Conservation (phyloP, 2,888 invertebrate species). For the Nomada ferruginata region DNA sequence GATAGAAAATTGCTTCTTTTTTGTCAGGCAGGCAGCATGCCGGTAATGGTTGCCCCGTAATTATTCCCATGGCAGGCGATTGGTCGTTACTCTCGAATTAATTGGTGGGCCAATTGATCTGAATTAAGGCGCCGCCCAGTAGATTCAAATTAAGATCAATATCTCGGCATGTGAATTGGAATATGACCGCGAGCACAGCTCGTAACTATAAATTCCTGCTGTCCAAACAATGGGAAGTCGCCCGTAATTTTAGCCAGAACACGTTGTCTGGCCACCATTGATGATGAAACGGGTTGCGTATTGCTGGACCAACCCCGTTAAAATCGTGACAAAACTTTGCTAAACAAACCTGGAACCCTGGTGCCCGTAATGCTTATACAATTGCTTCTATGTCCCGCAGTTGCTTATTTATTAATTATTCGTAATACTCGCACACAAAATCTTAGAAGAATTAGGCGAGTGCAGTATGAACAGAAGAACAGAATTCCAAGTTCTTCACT, state of each 20-base stretch:
- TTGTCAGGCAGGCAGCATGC: not conserved
- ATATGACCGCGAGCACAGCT: constrained; percentile 65
- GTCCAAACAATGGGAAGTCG: constrained; percentile 69
- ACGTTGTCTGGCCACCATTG: constrained; percentile 37
- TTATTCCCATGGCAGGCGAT: constrained; percentile 62
- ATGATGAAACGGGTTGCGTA: constrained; percentile 45
- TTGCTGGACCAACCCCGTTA: constrained; percentile 8
- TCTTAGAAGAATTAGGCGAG: no score
- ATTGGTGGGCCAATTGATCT: constrained; percentile 70
- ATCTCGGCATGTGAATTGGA: constrained; percentile 71
- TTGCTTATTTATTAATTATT: not conserved
- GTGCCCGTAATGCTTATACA: not conserved
- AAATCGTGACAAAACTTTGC: constrained; percentile 6
- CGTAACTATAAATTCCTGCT: constrained; percentile 71
- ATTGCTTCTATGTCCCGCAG: not conserved
- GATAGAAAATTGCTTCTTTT: constrained; percentile 36
- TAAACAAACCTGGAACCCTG: constrained; percentile 27
- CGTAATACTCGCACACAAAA: no score
- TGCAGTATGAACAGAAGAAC: no score
- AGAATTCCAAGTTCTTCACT: no score
- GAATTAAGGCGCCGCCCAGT: constrained; percentile 71
- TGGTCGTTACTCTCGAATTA: constrained; percentile 65
- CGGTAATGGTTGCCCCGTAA: constrained; percentile 40
- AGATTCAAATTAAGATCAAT: constrained; percentile 77
- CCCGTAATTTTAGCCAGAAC: constrained; percentile 63